Evolutionary conservation across 2,113 vertebrate genomes (phyloP), one percentile per base, ranked within the genome.

Genomic region (Ophthalmolycus amberensis): DNA sequence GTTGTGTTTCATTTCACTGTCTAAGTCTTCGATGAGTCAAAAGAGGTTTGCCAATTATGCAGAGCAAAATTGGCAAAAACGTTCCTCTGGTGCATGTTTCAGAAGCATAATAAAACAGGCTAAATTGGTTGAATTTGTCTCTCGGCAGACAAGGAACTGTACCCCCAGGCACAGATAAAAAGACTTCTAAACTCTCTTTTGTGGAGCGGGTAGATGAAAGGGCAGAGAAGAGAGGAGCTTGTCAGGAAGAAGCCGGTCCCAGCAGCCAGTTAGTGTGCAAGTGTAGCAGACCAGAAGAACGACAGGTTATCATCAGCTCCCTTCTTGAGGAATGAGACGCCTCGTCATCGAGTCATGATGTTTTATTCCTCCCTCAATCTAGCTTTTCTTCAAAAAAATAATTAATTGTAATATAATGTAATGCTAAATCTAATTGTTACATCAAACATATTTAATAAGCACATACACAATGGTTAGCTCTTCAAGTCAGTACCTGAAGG

Each of bases 191-290:
- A 91, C 89, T 92, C 84, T 84, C 90, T 90, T 92, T 94, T 95
- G 93, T 94, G 90, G 86, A 85, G 88, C 59, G 71, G 81, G 75
- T 72, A 94, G 92, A 95, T 95, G 94, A 95, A 94, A 95, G 92
- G 88, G 88, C 83, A 90, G 72, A 75, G 85, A 84, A 90, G 92
- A 94, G 90, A 89, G 91, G 83, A 92, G 92, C 91, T 86, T 94
- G 94, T 95, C 93, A 94, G 88, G 77, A 88, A 81, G 85, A 84
- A 87, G 83, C 76, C 69, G 63, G 75, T 88, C 84, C 79, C 86
- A 85, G 90, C 89, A 85, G 90, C 80, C 91, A 86, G 85, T 91
- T 89, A 93, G 85, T 71, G 83, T 81, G 88, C 86, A 90, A 89
- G 89, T 92, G 92, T 84, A 92, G 85, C 90, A 73, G 88, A 92